Conservation (phyloP, 2,113 vertebrate genomes). For the Apteryx mantelli region DNA sequence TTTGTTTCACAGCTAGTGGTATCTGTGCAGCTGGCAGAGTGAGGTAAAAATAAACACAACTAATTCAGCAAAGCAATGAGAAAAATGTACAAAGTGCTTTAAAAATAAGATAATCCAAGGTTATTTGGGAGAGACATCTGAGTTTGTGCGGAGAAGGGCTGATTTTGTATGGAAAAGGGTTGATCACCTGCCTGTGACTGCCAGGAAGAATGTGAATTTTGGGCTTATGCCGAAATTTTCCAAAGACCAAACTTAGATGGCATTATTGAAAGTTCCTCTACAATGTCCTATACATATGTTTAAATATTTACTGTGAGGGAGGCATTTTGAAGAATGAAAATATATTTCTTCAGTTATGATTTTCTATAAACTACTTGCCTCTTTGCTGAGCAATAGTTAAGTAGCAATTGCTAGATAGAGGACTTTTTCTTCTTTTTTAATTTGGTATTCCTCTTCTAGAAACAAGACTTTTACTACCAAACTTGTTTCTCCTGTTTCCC, state of each 20-base stretch:
- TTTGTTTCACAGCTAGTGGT: constrained; percentile 70
- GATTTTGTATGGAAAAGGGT: background rate
- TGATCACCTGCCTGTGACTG: background rate
- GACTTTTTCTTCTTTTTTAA: background rate
- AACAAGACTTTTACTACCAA: background rate
- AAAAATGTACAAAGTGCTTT: constrained; percentile 20
- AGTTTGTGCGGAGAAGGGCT: background rate
- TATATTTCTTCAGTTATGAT: background rate
- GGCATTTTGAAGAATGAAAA: background rate
- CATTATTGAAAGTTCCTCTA: background rate
- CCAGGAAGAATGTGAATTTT: background rate
- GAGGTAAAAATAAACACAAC: constrained; percentile 68
- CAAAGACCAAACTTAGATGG: background rate
- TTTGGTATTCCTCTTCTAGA: background rate
- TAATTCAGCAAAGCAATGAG: constrained; percentile 45
- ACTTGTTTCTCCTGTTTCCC: background rate
- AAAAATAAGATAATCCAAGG: constrained; percentile 49
- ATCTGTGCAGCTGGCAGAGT: constrained; percentile 56
- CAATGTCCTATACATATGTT: background rate
- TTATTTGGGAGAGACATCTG: constrained; percentile 33
- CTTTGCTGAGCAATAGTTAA: background rate
- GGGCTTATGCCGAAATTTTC: background rate
- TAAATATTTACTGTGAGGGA: background rate
- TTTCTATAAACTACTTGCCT: background rate
- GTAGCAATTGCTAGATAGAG: background rate